Conservation (phyloP, 2,797 vertebrate genomes). For the Sebastes kiyomatsui region DNA sequence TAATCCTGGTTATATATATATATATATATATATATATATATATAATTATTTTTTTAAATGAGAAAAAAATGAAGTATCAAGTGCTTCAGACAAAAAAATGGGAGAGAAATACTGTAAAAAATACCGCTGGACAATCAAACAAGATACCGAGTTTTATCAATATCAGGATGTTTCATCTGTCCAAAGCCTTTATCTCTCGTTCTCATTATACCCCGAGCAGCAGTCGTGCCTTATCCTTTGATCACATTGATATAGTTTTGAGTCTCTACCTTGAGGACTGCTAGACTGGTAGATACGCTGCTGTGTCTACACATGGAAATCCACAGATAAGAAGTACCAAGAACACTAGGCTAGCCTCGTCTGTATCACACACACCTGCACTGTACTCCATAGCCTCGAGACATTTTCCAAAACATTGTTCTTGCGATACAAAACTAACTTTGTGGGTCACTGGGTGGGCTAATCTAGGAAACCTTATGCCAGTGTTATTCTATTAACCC, state of each 20-base stretch:
- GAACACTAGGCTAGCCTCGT: background rate
- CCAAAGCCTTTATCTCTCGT: constrained; percentile 31
- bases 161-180: constrained; percentile 41
- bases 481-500: constrained; percentile 37
- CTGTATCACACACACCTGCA: constrained; percentile 33
- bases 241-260: constrained; percentile 44
- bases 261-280: constrained; percentile 44
- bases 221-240: constrained; percentile 39
- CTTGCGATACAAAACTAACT: constrained; percentile 24
- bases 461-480: constrained; percentile 47
- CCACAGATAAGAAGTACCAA: constrained; percentile 1
- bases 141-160: constrained; percentile 15
- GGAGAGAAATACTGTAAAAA: background rate
- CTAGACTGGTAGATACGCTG: constrained; percentile 22
- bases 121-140: constrained; percentile 19
- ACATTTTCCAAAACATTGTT: constrained; percentile 19
- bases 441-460: constrained; percentile 34
- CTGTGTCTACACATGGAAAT: constrained; percentile 36
- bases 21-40: background rate
- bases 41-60: background rate
- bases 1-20: constrained; percentile 47
- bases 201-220: constrained; percentile 34
- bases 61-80: constrained; percentile 55
- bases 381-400: background rate
- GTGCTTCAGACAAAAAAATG: constrained; percentile 6